Base-by-base conservation (phyloP, 1,140 invertebrate species). In the Brachystomella parvula region DNA sequence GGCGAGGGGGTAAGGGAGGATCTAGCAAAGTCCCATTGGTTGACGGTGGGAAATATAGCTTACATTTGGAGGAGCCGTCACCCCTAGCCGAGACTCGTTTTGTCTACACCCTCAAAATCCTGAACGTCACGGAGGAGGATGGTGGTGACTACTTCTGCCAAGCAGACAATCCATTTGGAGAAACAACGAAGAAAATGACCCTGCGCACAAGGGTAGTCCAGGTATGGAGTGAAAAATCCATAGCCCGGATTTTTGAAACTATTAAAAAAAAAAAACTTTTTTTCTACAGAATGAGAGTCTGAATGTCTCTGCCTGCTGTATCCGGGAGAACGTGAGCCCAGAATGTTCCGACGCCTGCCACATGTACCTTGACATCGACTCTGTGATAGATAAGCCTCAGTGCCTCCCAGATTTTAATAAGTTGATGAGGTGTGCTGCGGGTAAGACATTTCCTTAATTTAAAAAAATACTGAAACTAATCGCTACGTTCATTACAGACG, bases 381-480 rank as follows among this genome's bases (percentile, higher is more conserved):
- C 84, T 32, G 86, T 90, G 33, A 86, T 89, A 74, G 85, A 89
- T 76, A 82, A 83, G 47, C 85, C 87, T 0, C 84, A 89, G 74
- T 92, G 89, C 75, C 84, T 90, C 68, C 81, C 83, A 47, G 89
- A 91, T 76, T 88, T 91, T 73, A 85, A 90, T 76, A 92, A 92
- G 74, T 78, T 91, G 21, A 90, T 92, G 87, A 86, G 85, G 74
- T 91, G 89, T 74, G 88, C 87, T 1, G 86, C 88, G 66, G 88
- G 89, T 79, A 75, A 19, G 39, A 47, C 28, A 53, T 68, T 59
- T 33, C 9, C 9, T 44, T n/a, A 39, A 30, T 57, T 3, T 64
- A 21, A 30, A 35, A 33, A 58, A 30, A 32, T 44, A 29, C 29
- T 33, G 47, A 67, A 63, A 24, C 32, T n/a, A n/a, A n/a, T n/a